Base-by-base conservation (phyloP, 2,797 vertebrate genomes). In the Borostomias antarcticus region DNA sequence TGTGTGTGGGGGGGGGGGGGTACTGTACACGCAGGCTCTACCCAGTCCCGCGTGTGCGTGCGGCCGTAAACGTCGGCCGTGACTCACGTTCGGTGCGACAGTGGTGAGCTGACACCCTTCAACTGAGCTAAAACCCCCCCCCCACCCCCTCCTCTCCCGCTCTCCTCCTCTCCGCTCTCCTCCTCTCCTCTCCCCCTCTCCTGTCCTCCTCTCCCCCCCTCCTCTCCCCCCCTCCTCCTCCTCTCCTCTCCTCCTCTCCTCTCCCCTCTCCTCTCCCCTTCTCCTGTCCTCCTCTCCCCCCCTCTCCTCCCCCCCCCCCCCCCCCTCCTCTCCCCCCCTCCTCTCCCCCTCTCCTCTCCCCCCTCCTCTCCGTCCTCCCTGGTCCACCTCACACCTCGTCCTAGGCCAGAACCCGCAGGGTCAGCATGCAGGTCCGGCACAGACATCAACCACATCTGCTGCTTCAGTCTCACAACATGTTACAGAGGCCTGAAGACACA, bases 21-120 rank as follows among this genome's bases (percentile, higher is more conserved):
- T n/a, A n/a, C n/a, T 82, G 72, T 75, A 57, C 9, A 6, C 4
- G 4, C 43, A 2, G 13, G 48, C 21, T 5, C 48, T 1, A 9
- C 7, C 11, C 50, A 11, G 72, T 72, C 62, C 61, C 54, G 17
- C 5, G 30, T 1, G 17, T 57, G 17, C 11, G 32, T 37, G 32
- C 28, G n/a, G 70, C 75, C 56, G 73, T 68, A 74, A 76, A 80
- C 48, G 11, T 81, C 69, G 66, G 59, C 71, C 68, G 40, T 62
- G 69, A 78, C 69, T 80, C 70, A 21, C 2, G 10, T 21, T 51
- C 68, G 35, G 75, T 62, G 73, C 76, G 73, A 77, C 82, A 74
- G 79, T 76, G 66, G 59, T 57, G 1, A 77, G 67, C 69, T 67
- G 11, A 19, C 6, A 19, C 75, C 72, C 58, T 73, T 69, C 75